Evolutionary conservation across 2,888 invertebrate species (phyloP).

Genomic region (Phlogophora meticulosa): DNA sequence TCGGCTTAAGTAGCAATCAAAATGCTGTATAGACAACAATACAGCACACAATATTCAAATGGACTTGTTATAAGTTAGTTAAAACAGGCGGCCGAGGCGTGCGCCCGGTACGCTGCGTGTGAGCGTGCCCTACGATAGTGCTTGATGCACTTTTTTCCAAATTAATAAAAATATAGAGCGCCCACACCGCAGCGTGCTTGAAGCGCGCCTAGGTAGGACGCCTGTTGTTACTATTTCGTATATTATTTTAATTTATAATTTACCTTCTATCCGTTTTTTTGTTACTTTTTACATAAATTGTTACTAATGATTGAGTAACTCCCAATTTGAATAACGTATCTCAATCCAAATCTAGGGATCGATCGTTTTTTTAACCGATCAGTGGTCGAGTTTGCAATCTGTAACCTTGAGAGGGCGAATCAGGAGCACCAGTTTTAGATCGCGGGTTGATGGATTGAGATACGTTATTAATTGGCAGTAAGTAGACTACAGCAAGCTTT

Average conservation of each 20-base stretch:
- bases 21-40: conserved; percentile 19
- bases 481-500: not conserved
- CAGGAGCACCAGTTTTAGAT: too few species aligned
- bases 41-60: too few species aligned
- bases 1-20: conserved; percentile 60
- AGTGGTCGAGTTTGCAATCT: too few species aligned
- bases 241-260: not conserved
- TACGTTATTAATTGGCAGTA: too few species aligned
- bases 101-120: not conserved
- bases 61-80: not conserved
- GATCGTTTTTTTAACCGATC: too few species aligned
- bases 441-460: too few species aligned
- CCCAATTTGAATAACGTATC: too few species aligned
- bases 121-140: not conserved
- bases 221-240: not conserved
- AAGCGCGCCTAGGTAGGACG: not conserved
- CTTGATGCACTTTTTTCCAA: not conserved
- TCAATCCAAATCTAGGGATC: too few species aligned
- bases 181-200: too few species aligned
- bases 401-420: too few species aligned
- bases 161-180: not conserved
- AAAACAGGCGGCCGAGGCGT: not conserved
- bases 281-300: not conserved
- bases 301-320: not conserved
- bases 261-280: not conserved